phyloP scores from a whole-genome alignment of 2,888 invertebrate genomes.

The Andrena hattorfiana region DNA sequence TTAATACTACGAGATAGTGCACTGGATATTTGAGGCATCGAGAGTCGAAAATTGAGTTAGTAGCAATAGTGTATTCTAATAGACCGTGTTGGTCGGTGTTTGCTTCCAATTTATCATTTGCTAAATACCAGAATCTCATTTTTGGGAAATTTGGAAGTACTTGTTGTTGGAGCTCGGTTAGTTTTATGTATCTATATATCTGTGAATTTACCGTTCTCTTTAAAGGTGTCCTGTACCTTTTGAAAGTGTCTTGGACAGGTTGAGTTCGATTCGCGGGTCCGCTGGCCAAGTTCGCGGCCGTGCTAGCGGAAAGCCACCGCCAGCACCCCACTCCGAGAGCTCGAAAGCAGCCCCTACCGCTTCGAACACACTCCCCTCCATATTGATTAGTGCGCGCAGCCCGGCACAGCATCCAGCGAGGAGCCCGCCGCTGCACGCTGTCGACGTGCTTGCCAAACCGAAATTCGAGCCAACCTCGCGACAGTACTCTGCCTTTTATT shows the following conservation, averaged over 20 bases:
- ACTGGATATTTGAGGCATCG: too few relatives aligned
- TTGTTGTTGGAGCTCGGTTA: too few relatives aligned
- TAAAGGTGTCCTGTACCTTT: background rate
- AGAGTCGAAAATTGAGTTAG: too few relatives aligned
- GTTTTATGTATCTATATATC: too few relatives aligned
- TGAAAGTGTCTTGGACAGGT: background rate
- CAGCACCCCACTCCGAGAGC: constrained; percentile 27
- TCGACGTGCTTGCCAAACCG: constrained; percentile 64
- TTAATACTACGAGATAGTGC: too few relatives aligned
- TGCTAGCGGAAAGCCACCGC: constrained; percentile 24
- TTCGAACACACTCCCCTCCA: constrained; percentile 72
- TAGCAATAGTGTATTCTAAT: too few relatives aligned
- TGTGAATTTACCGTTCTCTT: too few relatives aligned
- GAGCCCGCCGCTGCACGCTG: constrained; percentile 60
- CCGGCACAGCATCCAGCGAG: constrained; percentile 65
- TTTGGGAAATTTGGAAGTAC: too few relatives aligned
- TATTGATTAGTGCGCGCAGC: constrained; percentile 78
- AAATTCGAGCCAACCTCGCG: constrained; percentile 36
- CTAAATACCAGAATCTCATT: too few relatives aligned
- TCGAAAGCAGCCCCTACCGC: constrained; percentile 56
- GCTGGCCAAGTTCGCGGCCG: constrained; percentile 4
- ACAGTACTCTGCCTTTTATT: background rate
- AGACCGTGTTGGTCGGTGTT: too few relatives aligned
- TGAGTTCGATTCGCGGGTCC: background rate
- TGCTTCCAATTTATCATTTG: too few relatives aligned